A percentile compares a stretch with the other conserved stretches of the same genome.
Conservation (phyloP, 2,797 vertebrate genomes). For the Lophotriccus pileatus region DNA sequence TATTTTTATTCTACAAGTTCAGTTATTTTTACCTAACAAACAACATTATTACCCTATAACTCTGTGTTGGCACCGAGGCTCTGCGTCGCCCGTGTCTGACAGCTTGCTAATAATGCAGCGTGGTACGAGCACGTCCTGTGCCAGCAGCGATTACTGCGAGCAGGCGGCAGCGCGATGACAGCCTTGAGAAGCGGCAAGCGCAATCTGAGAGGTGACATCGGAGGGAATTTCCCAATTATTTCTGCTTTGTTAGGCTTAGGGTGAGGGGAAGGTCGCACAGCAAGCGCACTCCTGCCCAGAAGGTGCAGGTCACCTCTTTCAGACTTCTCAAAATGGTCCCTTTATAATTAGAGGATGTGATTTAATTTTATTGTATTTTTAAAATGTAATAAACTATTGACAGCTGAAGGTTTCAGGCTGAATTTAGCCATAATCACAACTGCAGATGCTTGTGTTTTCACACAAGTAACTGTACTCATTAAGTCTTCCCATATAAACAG, state of each 20-base stretch:
- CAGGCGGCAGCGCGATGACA: constrained; percentile 31
- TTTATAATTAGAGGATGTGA: constrained; percentile 5
- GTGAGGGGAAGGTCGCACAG: neutral
- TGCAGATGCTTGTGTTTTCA: constrained; percentile 54
- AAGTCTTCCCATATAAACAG: constrained; percentile 40
- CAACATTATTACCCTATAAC: neutral
- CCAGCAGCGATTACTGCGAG: constrained; percentile 49
- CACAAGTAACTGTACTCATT: constrained; percentile 27
- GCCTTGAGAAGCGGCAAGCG: constrained; percentile 5
- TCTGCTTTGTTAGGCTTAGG: neutral
- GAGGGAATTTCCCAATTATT: constrained; percentile 52
- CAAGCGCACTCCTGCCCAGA: neutral
- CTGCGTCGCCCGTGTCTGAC: constrained; percentile 34
- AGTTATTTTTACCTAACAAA: constrained; percentile 36
- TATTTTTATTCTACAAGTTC: neutral
- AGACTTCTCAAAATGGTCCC: neutral
- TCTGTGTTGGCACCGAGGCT: neutral
- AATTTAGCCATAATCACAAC: constrained; percentile 38
- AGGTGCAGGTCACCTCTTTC: constrained; percentile 3
- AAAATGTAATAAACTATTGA: constrained; percentile 10
- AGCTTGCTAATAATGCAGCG: constrained; percentile 65
- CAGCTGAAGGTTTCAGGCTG: constrained; percentile 48
- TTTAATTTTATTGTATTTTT: neutral
- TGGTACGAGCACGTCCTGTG: constrained; percentile 30
- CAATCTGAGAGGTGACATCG: constrained; percentile 15